Evolutionary conservation across 2,113 vertebrate genomes (phyloP).

Genomic region (Macrotis lagotis): DNA sequence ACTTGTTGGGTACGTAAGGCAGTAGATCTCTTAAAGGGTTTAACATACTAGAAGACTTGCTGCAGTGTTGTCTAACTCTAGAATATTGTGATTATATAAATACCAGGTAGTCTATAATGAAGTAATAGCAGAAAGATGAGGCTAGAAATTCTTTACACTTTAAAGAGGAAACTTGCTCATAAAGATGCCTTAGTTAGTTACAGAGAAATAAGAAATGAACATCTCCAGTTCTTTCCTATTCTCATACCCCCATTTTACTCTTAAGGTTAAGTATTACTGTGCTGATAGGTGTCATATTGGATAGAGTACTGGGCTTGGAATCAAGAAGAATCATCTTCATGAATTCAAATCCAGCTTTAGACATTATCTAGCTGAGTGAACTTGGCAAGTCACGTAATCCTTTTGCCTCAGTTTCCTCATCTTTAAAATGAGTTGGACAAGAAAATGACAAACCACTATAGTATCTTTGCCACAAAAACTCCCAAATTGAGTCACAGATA

Average conservation of each 20-base stretch:
- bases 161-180: not conserved
- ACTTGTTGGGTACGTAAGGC: not conserved
- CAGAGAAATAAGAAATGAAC: not conserved
- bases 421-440: not conserved
- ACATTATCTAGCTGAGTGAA: not conserved
- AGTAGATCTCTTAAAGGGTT: not conserved
- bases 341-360: not conserved
- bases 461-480: not conserved
- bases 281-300: not conserved
- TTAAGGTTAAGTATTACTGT: not conserved
- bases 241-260: not conserved
- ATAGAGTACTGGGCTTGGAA: not conserved
- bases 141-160: not conserved
- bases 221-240: not conserved
- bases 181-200: not conserved
- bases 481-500: not conserved
- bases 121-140: not conserved
- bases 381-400: too few species aligned
- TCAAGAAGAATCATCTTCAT: not conserved
- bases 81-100: not conserved
- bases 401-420: too few species aligned
- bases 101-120: not conserved
- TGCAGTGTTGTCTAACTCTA: not conserved
- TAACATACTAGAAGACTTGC: not conserved
- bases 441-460: not conserved